Conservation (phyloP, 2,113 vertebrate species). For the Petromus typicus region DNA sequence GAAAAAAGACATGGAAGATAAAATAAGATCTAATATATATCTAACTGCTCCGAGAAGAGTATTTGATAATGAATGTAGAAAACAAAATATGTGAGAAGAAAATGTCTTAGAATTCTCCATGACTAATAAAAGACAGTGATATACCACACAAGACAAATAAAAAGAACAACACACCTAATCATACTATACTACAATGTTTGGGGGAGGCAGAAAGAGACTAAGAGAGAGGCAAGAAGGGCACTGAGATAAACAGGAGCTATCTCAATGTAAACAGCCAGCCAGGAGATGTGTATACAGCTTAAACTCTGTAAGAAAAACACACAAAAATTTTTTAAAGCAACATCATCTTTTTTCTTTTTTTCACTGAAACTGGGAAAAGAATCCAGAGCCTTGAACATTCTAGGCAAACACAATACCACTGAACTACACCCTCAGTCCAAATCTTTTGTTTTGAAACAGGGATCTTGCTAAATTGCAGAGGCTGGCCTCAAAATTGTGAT, state of each 20-base stretch:
- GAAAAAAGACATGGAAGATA: background rate
- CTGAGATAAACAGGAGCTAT: background rate
- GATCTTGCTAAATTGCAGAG: background rate
- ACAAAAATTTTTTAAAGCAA: background rate
- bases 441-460: background rate
- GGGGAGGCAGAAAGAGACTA: background rate
- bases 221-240: background rate
- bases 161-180: background rate
- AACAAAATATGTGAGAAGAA: background rate
- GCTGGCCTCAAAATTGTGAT: background rate
- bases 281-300: background rate
- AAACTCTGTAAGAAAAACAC: background rate
- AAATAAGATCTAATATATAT: background rate
- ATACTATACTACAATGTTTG: background rate
- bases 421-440: background rate
- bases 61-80: background rate
- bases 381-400: background rate
- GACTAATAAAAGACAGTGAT: background rate
- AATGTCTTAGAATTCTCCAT: background rate
- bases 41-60: background rate
- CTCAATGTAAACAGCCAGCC: background rate
- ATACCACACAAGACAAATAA: background rate
- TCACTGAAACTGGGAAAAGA: background rate
- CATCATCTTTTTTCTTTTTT: background rate
- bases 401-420: background rate